Base-by-base conservation (phyloP, 2,113 vertebrate genomes). In the Callipepla californica region DNA sequence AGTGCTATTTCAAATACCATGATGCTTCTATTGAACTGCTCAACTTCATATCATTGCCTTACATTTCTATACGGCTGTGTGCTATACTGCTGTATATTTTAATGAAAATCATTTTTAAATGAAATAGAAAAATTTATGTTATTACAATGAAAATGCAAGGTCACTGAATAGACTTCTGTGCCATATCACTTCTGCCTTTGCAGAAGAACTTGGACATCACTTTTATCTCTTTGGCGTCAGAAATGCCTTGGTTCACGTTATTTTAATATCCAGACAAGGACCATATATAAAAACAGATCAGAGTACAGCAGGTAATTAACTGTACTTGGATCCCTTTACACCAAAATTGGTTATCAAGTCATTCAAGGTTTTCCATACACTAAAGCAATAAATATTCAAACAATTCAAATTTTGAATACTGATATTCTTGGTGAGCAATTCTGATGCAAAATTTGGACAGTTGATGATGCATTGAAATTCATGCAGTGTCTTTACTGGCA, bases 161-260 rank as follows among this genome's bases (percentile, higher is more conserved):
- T 73, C 9, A 17, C 7, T 59, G 23, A 61, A 59, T 30, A 68
- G 11, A 38, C 14, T 85, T 73, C 36, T 45, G 19, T 92, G 30
- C 23, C 11, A 36, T 86, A 93, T 80, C 86, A n/a, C n/a, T 89
- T 86, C 45, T 86, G 30, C 4, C 20, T 65, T 42, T 78, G 45
- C 21, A 75, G 40, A 40, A 69, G n/a, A 85, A 66, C 69, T 79
- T 87, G 7, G 26, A 0, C 1, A 14, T 69, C 40, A 47, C 0
- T 85, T 90, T 91, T 73, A 9, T 81, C 48, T 77, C 21, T 85
- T 87, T 59, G 51, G 8, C 62, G 73, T 58, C 51, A 14, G 3
- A 58, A 69, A 53, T n/a, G 3, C 36, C 69, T 86, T 73, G 7
- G 1, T 79, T 75, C n/a, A 19, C 5, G 63, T 11, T 65, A 34